Percentiles rank a stretch among this genome's conserved stretches.
Evolutionary conservation across 2,797 vertebrate genomes (phyloP).

Genomic region (Oreochromis grahami): DNA sequence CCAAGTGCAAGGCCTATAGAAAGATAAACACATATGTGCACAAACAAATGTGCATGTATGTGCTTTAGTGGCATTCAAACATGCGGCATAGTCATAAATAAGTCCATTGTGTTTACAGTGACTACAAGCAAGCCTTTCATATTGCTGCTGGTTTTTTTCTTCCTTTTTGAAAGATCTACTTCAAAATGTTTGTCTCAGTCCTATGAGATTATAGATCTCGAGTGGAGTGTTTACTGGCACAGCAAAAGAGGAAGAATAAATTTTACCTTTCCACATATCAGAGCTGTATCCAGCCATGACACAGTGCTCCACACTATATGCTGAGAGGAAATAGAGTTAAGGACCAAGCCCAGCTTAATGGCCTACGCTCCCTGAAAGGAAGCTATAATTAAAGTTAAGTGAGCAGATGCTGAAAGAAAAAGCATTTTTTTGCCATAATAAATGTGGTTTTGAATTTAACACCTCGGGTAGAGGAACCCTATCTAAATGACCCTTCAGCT

Average conservation of each 20-base stretch:
- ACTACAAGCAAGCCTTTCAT: not conserved
- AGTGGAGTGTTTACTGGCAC: constrained; percentile 40
- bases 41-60: constrained; percentile 36
- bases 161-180: constrained; percentile 8
- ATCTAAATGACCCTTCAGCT: constrained; percentile 74
- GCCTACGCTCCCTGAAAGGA: constrained; percentile 59
- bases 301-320: constrained; percentile 4
- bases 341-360: constrained; percentile 64
- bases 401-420: constrained; percentile 79
- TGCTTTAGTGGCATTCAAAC: not conserved
- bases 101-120: not conserved
- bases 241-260: constrained; percentile 14
- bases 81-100: not conserved
- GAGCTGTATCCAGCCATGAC: constrained; percentile 36
- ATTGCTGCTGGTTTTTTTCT: not conserved
- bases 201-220: constrained; percentile 24
- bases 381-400: constrained; percentile 80
- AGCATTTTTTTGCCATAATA: constrained; percentile 69
- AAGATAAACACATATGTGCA: constrained; percentile 47
- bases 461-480: constrained; percentile 74
- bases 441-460: constrained; percentile 81
- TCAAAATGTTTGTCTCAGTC: constrained; percentile 23
- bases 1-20: constrained; percentile 44
- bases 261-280: constrained; percentile 41
- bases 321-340: constrained; percentile 31